These are phyloP conservation scores for Petromus typicus DNA, from an alignment of 2,113 vertebrate species.

Conservation along the genomic window DNA sequence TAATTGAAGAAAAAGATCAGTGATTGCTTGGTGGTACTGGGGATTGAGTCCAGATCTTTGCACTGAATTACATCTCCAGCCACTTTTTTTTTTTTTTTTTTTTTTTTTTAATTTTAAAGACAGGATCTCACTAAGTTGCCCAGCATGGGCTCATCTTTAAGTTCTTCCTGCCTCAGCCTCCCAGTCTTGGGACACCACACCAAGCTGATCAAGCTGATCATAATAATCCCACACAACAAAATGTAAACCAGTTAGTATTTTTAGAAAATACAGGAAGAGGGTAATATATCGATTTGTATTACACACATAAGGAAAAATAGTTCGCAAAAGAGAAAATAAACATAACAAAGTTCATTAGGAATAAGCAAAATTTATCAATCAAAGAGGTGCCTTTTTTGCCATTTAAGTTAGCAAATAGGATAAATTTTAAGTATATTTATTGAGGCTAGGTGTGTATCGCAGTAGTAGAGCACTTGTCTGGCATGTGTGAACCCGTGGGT, in stretches of 20 bases:
- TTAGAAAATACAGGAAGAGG: neutral
- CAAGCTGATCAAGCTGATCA: neutral
- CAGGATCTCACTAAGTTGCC: neutral
- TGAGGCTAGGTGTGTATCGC: neutral
- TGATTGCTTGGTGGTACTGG: neutral
- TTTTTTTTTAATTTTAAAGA: too few relatives aligned
- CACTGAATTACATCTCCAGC: neutral
- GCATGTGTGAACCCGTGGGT: neutral
- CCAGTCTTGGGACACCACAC: neutral
- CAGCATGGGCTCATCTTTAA: neutral
- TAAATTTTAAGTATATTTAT: neutral
- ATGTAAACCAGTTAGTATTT: neutral
- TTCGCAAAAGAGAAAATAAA: neutral
- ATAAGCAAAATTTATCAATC: neutral
- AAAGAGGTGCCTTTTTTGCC: neutral
- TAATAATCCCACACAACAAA: neutral
- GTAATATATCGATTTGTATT: neutral
- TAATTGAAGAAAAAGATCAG: neutral
- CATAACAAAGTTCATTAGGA: neutral
- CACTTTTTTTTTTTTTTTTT: neutral
- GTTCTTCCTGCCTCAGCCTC: neutral
- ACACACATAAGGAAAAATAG: neutral
- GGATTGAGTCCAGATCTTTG: neutral
- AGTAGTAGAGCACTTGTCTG: neutral
- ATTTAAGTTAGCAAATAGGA: neutral